These are phyloP conservation scores for Magallana gigas DNA, from an alignment of 1,140 invertebrate genomes.

Conservation along the genomic window DNA sequence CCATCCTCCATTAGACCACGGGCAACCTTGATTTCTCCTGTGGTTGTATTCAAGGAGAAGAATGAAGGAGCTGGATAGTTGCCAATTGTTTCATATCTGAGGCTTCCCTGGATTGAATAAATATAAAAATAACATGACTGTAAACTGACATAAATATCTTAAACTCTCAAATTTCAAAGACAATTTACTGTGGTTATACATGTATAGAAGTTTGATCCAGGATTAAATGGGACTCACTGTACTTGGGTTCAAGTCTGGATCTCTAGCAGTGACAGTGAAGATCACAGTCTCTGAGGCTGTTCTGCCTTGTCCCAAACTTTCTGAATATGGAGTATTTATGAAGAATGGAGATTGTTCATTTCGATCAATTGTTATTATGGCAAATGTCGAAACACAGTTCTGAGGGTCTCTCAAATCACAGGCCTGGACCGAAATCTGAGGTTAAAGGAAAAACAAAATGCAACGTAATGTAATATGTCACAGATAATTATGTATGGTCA, in stretches of 20 bases:
- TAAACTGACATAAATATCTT: background rate
- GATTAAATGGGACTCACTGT: background rate
- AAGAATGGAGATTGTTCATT: slow-evolving; percentile 34
- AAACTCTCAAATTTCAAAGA: background rate
- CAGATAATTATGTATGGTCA: background rate
- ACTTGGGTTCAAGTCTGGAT: slow-evolving; percentile 55
- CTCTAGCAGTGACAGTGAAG: slow-evolving; percentile 50
- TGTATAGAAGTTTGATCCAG: background rate
- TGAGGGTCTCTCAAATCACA: slow-evolving; percentile 60
- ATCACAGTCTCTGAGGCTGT: background rate
- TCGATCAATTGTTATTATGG: slow-evolving; percentile 46
- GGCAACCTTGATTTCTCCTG: slow-evolving; percentile 89
- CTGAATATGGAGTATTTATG: background rate
- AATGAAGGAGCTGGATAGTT: slow-evolving; percentile 65
- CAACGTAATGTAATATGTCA: background rate
- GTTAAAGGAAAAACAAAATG: slow-evolving; percentile 28
- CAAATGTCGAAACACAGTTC: slow-evolving; percentile 43
- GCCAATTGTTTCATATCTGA: slow-evolving; percentile 60
- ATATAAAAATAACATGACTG: background rate
- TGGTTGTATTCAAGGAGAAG: slow-evolving; percentile 92
- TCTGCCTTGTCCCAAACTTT: slow-evolving; percentile 23
- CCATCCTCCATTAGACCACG: slow-evolving; percentile 89
- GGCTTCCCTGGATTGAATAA: slow-evolving; percentile 51
- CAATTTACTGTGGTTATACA: too few relatives aligned
- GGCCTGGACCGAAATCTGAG: slow-evolving; percentile 59